These are phyloP conservation scores for Cryptophagus acutangulus DNA, from an alignment of 2,888 invertebrate genomes.

Conservation along the genomic window DNA sequence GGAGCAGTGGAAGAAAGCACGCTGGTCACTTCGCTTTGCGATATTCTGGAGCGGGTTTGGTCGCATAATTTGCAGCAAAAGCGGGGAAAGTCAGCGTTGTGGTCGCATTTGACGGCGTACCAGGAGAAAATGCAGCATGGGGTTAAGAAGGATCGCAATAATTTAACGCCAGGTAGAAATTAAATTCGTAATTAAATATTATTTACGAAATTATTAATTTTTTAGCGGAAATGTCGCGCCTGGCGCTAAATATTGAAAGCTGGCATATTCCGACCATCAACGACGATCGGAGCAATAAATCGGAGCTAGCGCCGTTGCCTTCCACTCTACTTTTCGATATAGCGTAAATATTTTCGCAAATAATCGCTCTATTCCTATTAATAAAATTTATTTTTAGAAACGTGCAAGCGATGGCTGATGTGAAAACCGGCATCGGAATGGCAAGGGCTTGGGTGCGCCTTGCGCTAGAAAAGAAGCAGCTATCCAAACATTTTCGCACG, in stretches of 20 bases:
- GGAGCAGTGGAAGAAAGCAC: slow-evolving; percentile 91
- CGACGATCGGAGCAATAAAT: slow-evolving; percentile 36
- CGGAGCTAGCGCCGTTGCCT: slow-evolving; percentile 64
- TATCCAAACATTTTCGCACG: slow-evolving; percentile 88
- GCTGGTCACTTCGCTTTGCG: slow-evolving; percentile 95
- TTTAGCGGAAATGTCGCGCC: slow-evolving; percentile 36
- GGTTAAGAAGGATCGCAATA: slow-evolving; percentile 60
- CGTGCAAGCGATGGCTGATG: slow-evolving; percentile 92
- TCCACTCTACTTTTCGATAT: slow-evolving; percentile 85
- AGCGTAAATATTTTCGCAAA: slow-evolving; percentile 52
- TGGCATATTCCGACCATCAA: slow-evolving; percentile 37
- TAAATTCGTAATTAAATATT: too few relatives aligned
- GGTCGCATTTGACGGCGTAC: slow-evolving; percentile 90
- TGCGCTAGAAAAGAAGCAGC: slow-evolving; percentile 90
- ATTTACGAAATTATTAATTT: neutral
- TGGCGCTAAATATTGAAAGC: slow-evolving; percentile 41
- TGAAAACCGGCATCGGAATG: slow-evolving; percentile 96
- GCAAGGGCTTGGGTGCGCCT: slow-evolving; percentile 95
- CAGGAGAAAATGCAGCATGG: slow-evolving; percentile 69
- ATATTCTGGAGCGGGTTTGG: slow-evolving; percentile 95
- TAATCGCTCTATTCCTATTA: slow-evolving; percentile 9
- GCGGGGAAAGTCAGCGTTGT: slow-evolving; percentile 94
- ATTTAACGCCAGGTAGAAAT: slow-evolving; percentile 57
- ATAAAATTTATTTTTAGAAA: slow-evolving; percentile 55
- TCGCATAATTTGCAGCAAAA: slow-evolving; percentile 94